phyloP scores from a whole-genome alignment of 2,113 vertebrate genomes.

The Scartelaos histophorus region DNA sequence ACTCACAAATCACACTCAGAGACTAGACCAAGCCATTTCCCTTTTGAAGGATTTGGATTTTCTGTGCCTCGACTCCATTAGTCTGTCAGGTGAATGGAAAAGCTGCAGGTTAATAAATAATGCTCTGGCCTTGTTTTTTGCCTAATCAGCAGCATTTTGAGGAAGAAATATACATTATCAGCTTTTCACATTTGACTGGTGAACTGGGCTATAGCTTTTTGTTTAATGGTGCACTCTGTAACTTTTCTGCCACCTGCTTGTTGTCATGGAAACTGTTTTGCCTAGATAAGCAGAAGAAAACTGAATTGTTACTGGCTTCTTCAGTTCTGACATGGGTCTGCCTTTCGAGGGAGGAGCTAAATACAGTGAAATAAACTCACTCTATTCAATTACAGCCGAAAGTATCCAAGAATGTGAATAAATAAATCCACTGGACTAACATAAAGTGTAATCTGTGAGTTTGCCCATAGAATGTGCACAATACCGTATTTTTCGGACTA shows the following conservation, averaged over 20 bases:
- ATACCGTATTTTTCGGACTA: no score
- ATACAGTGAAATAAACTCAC: no score
- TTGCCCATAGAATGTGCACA: no score
- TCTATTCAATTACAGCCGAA: no score
- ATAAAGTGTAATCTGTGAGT: no score
- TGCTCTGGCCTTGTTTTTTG: background rate
- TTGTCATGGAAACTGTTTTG: background rate
- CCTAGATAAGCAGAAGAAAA: no score
- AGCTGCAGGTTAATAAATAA: slow-evolving; percentile 14
- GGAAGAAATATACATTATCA: background rate
- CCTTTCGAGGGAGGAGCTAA: no score
- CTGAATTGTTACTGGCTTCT: no score
- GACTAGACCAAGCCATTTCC: background rate
- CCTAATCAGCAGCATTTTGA: background rate
- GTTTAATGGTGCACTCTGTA: background rate
- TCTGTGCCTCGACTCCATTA: slow-evolving; percentile 5
- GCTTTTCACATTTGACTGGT: background rate
- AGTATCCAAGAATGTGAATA: no score
- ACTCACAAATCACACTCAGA: slow-evolving; percentile 27
- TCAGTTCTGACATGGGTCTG: no score
- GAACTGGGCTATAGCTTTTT: background rate
- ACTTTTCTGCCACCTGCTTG: no score
- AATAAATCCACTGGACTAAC: no score
- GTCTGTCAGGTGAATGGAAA: slow-evolving; percentile 21
- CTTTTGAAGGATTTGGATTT: slow-evolving; percentile 9